phyloP scores from a whole-genome alignment of 2,797 vertebrate species.

The Xenentodon cancila region DNA sequence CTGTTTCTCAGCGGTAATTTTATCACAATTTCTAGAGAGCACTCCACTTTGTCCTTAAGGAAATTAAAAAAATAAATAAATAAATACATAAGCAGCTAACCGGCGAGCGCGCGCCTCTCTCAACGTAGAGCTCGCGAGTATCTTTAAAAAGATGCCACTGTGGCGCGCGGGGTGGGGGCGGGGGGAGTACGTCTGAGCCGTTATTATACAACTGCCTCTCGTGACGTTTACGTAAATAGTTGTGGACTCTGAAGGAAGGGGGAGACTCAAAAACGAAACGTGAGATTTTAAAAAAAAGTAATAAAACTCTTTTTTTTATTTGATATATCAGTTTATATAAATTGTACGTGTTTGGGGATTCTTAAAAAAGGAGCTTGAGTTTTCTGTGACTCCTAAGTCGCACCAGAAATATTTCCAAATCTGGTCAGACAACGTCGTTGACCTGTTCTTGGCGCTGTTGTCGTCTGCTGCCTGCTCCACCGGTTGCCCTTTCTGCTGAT shows the following conservation, averaged over 20 bases:
- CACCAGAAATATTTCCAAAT: constrained; percentile 9
- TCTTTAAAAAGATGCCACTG: neutral
- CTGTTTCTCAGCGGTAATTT: too few species aligned
- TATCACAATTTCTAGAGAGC: too few species aligned
- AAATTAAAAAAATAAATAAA: too few species aligned
- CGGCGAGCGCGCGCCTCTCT: neutral
- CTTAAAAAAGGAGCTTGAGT: neutral
- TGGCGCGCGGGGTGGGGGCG: neutral
- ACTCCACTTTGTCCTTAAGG: too few species aligned
- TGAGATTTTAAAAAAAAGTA: neutral
- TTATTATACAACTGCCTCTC: constrained; percentile 31
- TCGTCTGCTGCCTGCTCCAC: constrained; percentile 3
- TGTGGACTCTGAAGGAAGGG: neutral
- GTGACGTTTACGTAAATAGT: constrained; percentile 1
- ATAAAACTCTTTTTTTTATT: neutral
- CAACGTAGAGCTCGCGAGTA: too few species aligned
- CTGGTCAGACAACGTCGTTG: neutral
- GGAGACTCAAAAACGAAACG: too few species aligned
- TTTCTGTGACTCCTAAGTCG: neutral
- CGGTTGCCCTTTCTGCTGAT: constrained; percentile 69
- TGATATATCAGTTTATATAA: too few species aligned
- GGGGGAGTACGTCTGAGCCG: too few species aligned
- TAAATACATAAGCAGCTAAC: too few species aligned
- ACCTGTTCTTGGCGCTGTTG: constrained; percentile 37
- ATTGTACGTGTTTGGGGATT: neutral